These are phyloP conservation scores for Neodiprion fabricii DNA, from an alignment of 1,140 invertebrate genomes.

Conservation along the genomic window DNA sequence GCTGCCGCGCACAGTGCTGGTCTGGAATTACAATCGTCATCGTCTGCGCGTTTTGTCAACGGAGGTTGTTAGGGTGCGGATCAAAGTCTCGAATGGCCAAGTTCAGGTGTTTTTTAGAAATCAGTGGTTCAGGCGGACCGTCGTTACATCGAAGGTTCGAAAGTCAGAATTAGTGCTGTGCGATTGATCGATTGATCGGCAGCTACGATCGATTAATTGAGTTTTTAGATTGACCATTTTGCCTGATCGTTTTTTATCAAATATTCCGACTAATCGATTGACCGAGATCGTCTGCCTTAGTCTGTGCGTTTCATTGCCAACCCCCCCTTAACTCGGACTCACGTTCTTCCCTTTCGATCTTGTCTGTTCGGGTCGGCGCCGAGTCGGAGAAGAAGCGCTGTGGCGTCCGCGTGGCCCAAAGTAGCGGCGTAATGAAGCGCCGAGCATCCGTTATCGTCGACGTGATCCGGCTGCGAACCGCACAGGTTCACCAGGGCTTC, in stretches of 20 bases:
- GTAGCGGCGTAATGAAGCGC: slow-evolving; percentile 96
- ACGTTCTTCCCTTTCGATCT: slow-evolving; percentile 90
- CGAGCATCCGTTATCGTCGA: slow-evolving; percentile 92
- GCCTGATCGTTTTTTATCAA: background rate
- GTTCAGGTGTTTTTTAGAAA: background rate
- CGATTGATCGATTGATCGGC: no score
- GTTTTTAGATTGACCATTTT: background rate
- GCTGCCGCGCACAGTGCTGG: slow-evolving; percentile 89
- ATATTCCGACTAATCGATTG: no score
- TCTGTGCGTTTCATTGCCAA: no score
- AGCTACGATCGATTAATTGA: no score
- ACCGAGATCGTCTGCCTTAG: no score
- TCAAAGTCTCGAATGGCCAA: background rate
- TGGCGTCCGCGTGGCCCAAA: slow-evolving; percentile 92
- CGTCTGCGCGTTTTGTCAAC: slow-evolving; percentile 29
- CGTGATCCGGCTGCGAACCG: slow-evolving; percentile 80
- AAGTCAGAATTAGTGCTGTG: no score
- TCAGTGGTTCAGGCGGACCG: no score
- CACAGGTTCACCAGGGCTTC: slow-evolving; percentile 90
- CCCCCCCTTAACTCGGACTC: slow-evolving; percentile 37
- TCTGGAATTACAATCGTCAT: slow-evolving; percentile 50
- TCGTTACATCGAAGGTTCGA: no score
- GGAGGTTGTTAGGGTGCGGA: background rate
- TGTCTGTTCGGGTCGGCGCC: slow-evolving; percentile 91
- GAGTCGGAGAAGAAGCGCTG: slow-evolving; percentile 84